Percentiles rank a stretch among this genome's conserved stretches.
Evolutionary conservation across 2,888 invertebrate species (phyloP).

Genomic region (Microchrysa polita): DNA sequence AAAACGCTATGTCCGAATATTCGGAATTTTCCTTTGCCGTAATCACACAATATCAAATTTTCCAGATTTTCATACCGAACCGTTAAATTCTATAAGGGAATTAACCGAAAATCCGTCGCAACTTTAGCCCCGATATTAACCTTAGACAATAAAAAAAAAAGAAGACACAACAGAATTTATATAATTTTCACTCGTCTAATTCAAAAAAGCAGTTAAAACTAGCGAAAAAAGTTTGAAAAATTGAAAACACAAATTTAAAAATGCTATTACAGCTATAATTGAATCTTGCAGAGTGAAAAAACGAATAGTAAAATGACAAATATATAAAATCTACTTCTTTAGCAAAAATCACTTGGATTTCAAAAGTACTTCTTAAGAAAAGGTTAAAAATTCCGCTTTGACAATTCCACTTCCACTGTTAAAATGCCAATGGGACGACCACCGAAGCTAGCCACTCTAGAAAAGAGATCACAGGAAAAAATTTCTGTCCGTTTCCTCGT

Average conservation of each 20-base stretch:
- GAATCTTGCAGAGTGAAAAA: not conserved
- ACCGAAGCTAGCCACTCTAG: slow-evolving; percentile 56
- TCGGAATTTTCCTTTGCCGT: slow-evolving; percentile 23
- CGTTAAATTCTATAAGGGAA: not conserved
- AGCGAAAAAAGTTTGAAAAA: not conserved
- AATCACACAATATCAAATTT: slow-evolving; percentile 55
- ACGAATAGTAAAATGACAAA: not conserved
- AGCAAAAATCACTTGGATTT: slow-evolving; percentile 18
- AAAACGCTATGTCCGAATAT: slow-evolving; percentile 29
- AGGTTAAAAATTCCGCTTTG: slow-evolving; percentile 51
- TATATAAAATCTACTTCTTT: slow-evolving; percentile 5
- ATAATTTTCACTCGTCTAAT: not conserved
- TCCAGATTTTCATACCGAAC: slow-evolving; percentile 52
- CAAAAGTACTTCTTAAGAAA: slow-evolving; percentile 41
- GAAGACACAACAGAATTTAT: not conserved
- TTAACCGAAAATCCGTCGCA: not conserved
- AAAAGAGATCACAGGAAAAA: slow-evolving; percentile 54
- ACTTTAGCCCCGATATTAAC: not conserved
- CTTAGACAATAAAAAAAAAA: slow-evolving; percentile 10
- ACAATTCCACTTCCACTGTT: slow-evolving; percentile 62
- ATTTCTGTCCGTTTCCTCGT: slow-evolving; percentile 51
- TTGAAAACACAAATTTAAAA: not conserved
- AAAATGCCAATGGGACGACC: slow-evolving; percentile 63
- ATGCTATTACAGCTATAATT: not conserved
- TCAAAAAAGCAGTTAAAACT: not conserved